Evolutionary conservation across 2,797 vertebrate species (phyloP).

Genomic region (Picus viridis): DNA sequence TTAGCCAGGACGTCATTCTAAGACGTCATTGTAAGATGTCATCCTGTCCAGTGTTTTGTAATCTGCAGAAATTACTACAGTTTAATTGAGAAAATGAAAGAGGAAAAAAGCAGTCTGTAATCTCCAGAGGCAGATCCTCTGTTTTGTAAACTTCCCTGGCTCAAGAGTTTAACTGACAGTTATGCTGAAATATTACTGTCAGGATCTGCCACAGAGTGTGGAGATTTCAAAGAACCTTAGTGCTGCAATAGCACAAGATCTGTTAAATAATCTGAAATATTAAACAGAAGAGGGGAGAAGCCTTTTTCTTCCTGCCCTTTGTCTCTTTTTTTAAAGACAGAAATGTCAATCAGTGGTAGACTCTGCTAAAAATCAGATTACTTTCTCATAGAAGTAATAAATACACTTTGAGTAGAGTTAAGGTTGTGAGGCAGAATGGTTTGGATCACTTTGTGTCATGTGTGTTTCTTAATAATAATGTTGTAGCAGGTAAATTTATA

Average conservation of each 20-base stretch:
- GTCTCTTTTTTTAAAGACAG: neutral
- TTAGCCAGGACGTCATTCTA: constrained; percentile 20
- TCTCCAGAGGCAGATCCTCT: neutral
- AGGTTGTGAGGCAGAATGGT: neutral
- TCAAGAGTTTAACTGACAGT: neutral
- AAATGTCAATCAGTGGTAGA: neutral
- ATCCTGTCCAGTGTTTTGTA: constrained; percentile 39
- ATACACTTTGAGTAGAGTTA: neutral
- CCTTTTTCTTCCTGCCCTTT: neutral
- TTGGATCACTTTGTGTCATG: neutral
- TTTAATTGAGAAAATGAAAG: constrained; percentile 46
- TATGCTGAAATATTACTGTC: neutral
- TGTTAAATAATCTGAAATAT: neutral
- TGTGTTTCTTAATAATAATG: neutral
- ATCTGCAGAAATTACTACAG: constrained; percentile 7
- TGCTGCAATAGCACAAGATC: neutral
- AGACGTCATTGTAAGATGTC: constrained; percentile 13
- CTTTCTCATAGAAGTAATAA: neutral
- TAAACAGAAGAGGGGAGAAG: rapidly evolving
- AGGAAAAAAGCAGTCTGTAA: neutral
- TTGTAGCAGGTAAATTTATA: neutral
- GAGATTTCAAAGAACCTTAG: neutral
- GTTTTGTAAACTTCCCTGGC: neutral
- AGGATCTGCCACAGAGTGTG: neutral
- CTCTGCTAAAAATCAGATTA: neutral